Conservation (phyloP, 2,888 invertebrate species). For the Diarsia brunnea region DNA sequence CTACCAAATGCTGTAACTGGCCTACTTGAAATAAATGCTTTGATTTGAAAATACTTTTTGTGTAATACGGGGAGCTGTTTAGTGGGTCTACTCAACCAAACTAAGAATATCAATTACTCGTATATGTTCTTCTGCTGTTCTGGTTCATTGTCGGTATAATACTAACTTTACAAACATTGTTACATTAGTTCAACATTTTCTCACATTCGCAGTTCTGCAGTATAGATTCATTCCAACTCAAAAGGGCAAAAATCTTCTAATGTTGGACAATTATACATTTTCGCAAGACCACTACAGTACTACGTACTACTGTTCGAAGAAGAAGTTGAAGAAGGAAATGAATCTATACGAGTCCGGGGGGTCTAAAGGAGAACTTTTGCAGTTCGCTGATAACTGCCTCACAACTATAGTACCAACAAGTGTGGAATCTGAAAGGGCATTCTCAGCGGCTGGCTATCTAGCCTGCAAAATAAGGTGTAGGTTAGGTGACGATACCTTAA, state of each 20-base stretch:
- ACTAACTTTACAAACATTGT: neutral
- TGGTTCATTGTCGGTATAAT: neutral
- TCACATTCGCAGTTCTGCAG: slow-evolving; percentile 46
- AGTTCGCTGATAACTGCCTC: too few species aligned
- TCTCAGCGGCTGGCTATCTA: too few species aligned
- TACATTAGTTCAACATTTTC: neutral
- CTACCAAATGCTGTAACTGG: neutral
- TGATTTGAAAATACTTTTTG: neutral
- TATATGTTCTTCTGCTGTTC: neutral
- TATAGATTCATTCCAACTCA: slow-evolving; percentile 65
- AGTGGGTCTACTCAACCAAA: neutral
- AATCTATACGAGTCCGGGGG: too few species aligned
- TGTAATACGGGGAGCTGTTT: neutral
- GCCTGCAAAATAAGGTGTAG: too few species aligned
- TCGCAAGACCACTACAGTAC: slow-evolving; percentile 62
- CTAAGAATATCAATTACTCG: neutral
- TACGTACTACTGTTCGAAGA: slow-evolving; percentile 65
- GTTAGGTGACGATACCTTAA: too few species aligned
- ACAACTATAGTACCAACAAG: too few species aligned
- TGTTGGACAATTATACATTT: slow-evolving; percentile 61
- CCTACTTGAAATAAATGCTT: too few species aligned
- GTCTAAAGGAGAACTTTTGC: too few species aligned
- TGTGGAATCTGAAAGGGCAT: too few species aligned
- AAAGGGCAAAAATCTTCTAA: slow-evolving; percentile 59
- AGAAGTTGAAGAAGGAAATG: too few species aligned